Base-by-base conservation (phyloP, 2,888 invertebrate genomes). In the Mesoligia furuncula region DNA sequence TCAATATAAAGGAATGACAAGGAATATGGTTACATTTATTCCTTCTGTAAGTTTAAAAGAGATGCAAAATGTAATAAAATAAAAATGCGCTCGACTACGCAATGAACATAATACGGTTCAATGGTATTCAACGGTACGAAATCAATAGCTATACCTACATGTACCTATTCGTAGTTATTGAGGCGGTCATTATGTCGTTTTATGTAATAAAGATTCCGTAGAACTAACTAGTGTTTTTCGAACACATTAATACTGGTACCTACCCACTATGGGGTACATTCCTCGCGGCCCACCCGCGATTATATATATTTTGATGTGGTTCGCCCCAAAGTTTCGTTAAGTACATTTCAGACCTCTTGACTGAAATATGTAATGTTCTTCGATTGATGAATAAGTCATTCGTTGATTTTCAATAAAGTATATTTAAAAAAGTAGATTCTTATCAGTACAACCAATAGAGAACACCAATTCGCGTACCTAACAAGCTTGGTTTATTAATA, bases 41-140 rank as follows among this genome's bases (percentile, higher is more conserved):
- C 45, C 31, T 57, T 48, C 15, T n/a, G 24, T 20, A 11, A 11
- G 3, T 20, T 17, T 13, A 57, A 27, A 59, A 57, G 57, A 68
- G 27, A 71, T 51, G 71, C 51, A 57, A 85, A 72, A 72, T 85
- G 39, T 80, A 85, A 82, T 82, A 75, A 69, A 85, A 82, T 82
- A 75, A 69, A 73, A 81, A 54, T 66, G 71, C 70, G 79, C 62
- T 51, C 59, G 57, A 64, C 67, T 45, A 59, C 57, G 27, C 67
- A 71, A 62, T 51, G 62, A 71, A 71, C 48, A 45, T 61, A 66
- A 79, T 81, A 74, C 67, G 71, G 39, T 73, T 70, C 42, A 75
- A 69, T 72, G 65, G 31, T 61, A 79, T 79, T 74, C 84, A 64
- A 42, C 59, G 59, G 73, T 59, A 81, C 59, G 57, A 75, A 81